Percentiles rank a stretch among this genome's conserved stretches.
Evolutionary conservation across 1,140 invertebrate genomes (phyloP).

Genomic region (Drosophila equinoxialis): DNA sequence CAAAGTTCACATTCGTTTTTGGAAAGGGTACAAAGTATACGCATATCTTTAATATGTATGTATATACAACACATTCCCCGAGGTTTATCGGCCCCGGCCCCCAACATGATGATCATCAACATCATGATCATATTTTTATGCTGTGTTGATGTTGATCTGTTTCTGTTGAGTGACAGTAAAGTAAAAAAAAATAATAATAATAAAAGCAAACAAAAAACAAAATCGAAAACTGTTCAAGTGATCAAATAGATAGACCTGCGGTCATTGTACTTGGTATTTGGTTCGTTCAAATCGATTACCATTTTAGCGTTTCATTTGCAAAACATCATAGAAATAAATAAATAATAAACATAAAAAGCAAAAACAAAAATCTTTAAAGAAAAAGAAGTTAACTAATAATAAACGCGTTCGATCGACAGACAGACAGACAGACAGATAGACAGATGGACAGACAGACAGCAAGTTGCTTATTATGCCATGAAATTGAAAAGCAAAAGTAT

Average conservation of each 20-base stretch:
- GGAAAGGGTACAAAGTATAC: slow-evolving; percentile 34
- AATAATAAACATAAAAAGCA: neutral
- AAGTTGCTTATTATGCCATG: slow-evolving; percentile 61
- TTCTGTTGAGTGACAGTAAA: slow-evolving; percentile 51
- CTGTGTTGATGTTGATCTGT: slow-evolving; percentile 32
- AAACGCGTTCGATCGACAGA: slow-evolving; percentile 2
- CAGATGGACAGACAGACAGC: slow-evolving; percentile 23
- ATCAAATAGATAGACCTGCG: slow-evolving; percentile 25
- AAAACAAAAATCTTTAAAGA: neutral
- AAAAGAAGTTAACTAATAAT: neutral
- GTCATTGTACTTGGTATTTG: slow-evolving; percentile 68
- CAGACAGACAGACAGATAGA: slow-evolving; percentile 13
- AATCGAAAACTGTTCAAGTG: slow-evolving; percentile 52
- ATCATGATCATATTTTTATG: slow-evolving; percentile 1
- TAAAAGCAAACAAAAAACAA: slow-evolving; percentile 33
- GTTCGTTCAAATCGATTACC: slow-evolving; percentile 17
- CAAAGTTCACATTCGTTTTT: slow-evolving; percentile 29
- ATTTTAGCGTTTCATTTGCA: slow-evolving; percentile 44
- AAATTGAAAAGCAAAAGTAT: slow-evolving; percentile 73
- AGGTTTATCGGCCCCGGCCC: slow-evolving; percentile 39
- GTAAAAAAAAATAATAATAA: neutral
- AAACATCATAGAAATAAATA: slow-evolving; percentile 32
- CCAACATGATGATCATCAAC: slow-evolving; percentile 4
- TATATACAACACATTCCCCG: slow-evolving; percentile 35
- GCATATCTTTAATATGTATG: neutral